A percentile compares a stretch with the other conserved stretches of the same genome.
Evolutionary conservation across 2,888 invertebrate genomes (phyloP).

Genomic region (Cataglyphis livida): DNA sequence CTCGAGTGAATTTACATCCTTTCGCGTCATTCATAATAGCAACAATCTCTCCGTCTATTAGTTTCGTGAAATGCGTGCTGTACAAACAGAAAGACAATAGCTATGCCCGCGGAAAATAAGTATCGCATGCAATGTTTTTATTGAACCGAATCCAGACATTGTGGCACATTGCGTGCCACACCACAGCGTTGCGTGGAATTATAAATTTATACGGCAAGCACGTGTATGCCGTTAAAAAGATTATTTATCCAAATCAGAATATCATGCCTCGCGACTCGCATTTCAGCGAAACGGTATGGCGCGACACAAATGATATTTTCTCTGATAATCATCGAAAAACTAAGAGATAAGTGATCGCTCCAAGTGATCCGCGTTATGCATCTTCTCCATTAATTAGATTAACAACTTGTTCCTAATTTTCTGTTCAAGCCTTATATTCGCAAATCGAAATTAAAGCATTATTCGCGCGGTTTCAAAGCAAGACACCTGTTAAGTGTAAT

Average conservation of each 20-base stretch:
- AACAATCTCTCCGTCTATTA: slow-evolving; percentile 7
- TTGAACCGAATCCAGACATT: slow-evolving; percentile 66
- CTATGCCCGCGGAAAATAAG: slow-evolving; percentile 39
- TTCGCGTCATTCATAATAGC: background rate
- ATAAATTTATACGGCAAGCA: slow-evolving; percentile 78
- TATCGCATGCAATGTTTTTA: slow-evolving; percentile 61
- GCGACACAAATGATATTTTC: slow-evolving; percentile 27
- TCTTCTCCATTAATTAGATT: slow-evolving; percentile 62
- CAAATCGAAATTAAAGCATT: background rate
- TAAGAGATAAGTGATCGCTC: slow-evolving; percentile 17
- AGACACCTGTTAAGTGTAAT: slow-evolving; percentile 2
- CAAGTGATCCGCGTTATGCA: slow-evolving; percentile 6
- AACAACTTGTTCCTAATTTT: slow-evolving; percentile 45
- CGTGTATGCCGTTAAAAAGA: slow-evolving; percentile 75
- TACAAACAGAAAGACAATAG: slow-evolving; percentile 11
- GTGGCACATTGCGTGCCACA: slow-evolving; percentile 67
- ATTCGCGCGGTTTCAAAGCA: slow-evolving; percentile 1
- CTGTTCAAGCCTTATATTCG: background rate
- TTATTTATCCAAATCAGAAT: slow-evolving; percentile 79
- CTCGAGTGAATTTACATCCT: background rate
- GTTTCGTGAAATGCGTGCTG: slow-evolving; percentile 3
- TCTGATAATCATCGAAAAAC: slow-evolving; percentile 49
- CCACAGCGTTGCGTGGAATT: slow-evolving; percentile 74
- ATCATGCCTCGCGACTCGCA: slow-evolving; percentile 59
- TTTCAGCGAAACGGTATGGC: slow-evolving; percentile 55